phyloP scores from a whole-genome alignment of 2,113 vertebrate species.

The Ursus arctos region DNA sequence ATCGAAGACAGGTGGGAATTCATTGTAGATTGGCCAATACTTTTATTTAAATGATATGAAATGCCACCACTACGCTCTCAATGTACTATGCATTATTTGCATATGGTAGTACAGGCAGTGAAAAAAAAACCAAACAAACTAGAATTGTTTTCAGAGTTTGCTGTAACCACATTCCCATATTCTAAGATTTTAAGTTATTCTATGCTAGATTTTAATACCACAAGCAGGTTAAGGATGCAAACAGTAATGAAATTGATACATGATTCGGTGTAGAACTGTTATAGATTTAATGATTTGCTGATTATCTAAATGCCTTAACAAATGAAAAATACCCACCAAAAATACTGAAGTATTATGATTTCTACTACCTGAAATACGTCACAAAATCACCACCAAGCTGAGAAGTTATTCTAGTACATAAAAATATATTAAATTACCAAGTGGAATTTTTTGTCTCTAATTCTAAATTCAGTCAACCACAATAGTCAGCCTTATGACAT shows the following conservation, averaged over 20 bases:
- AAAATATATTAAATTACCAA: constrained; percentile 45
- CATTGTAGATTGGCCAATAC: neutral
- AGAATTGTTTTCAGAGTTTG: neutral
- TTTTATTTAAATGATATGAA: constrained; percentile 40
- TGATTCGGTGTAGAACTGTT: neutral
- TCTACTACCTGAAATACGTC: neutral
- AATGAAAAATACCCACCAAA: constrained; percentile 36
- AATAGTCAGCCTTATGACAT: neutral
- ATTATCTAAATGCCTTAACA: constrained; percentile 46
- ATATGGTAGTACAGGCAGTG: neutral
- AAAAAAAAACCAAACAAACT: neutral
- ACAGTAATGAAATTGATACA: neutral
- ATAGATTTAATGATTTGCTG: neutral
- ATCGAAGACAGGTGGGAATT: neutral
- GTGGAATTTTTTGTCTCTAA: neutral
- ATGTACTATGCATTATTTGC: neutral
- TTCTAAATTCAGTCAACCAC: constrained; percentile 52
- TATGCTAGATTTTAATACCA: neutral
- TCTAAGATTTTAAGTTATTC: neutral
- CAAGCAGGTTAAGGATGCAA: neutral
- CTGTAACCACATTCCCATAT: neutral
- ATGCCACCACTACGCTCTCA: neutral
- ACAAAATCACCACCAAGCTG: neutral
- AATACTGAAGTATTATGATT: constrained; percentile 32
- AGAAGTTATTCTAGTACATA: neutral